Evolutionary conservation across 1,140 invertebrate species (phyloP).

Genomic region (Brachionus paranguensis): DNA sequence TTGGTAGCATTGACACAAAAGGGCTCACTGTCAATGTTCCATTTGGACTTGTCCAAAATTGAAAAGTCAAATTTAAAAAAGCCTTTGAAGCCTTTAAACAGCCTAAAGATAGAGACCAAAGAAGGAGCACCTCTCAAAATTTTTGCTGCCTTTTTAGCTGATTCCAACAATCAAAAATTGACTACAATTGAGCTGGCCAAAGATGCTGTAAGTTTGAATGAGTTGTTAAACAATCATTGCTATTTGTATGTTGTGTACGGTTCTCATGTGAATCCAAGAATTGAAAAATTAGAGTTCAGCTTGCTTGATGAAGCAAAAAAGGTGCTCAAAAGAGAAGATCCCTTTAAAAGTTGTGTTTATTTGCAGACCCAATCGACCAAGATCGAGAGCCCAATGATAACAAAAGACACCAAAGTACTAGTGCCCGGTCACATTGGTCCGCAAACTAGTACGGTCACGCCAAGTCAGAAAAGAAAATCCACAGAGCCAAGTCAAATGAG

Average conservation of each 20-base stretch:
- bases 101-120: conserved; percentile 21
- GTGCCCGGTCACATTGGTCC: conserved; percentile 47
- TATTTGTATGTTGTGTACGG: conserved; percentile 47
- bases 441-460: conserved; percentile 43
- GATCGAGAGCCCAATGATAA: conserved; percentile 47
- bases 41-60: neutral
- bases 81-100: neutral
- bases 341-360: conserved; percentile 39
- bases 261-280: conserved; percentile 47
- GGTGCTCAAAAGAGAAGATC: conserved; percentile 45
- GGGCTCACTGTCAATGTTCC: neutral
- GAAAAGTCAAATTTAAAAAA: conserved; percentile 11
- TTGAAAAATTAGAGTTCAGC: conserved; percentile 49
- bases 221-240: neutral
- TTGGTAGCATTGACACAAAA: neutral
- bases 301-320: conserved; percentile 42
- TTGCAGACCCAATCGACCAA: conserved; percentile 42
- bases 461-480: conserved; percentile 40
- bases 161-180: conserved; percentile 52
- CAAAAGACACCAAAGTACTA: conserved; percentile 47
- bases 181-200: conserved; percentile 63
- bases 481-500: conserved; percentile 44
- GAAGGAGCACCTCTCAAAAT: conserved; percentile 4
- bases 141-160: neutral
- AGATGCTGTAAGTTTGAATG: neutral